These are phyloP conservation scores for Molothrus ater DNA, from an alignment of 2,797 vertebrate species.

Conservation along the genomic window DNA sequence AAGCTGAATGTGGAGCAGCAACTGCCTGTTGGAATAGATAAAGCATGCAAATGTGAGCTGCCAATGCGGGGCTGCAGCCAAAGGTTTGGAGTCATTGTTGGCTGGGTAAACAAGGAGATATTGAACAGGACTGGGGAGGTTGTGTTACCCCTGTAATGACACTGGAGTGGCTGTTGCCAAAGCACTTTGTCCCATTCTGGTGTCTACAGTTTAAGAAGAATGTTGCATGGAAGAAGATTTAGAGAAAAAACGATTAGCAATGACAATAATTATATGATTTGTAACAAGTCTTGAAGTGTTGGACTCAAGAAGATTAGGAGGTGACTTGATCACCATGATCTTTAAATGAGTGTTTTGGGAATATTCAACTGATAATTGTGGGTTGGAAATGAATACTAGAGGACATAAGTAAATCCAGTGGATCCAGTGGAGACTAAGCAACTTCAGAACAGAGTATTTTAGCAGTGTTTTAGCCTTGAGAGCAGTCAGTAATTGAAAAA, in stretches of 20 bases:
- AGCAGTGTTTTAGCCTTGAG: background rate
- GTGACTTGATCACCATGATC: background rate
- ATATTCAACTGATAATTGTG: conserved; percentile 1
- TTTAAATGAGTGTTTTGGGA: background rate
- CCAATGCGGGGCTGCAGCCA: conserved; percentile 21
- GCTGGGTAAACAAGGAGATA: conserved; percentile 20
- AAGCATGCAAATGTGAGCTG: background rate
- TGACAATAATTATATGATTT: background rate
- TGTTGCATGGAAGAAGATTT: background rate
- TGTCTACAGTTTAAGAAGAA: background rate
- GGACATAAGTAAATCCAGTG: background rate
- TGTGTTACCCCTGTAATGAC: background rate
- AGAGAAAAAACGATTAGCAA: background rate
- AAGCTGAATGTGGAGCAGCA: background rate
- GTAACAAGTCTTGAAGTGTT: background rate
- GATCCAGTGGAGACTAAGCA: background rate
- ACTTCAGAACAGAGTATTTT: background rate
- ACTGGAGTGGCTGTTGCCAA: background rate
- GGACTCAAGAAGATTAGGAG: background rate
- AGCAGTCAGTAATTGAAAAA: background rate
- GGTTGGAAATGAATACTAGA: background rate
- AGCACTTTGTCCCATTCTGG: background rate
- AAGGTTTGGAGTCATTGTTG: conserved; percentile 32
- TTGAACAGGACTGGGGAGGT: background rate
- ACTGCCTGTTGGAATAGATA: conserved; percentile 32